These are phyloP conservation scores for Oikopleura dioica DNA, from an alignment of 23 tunicate genomes.

Conservation along the genomic window DNA sequence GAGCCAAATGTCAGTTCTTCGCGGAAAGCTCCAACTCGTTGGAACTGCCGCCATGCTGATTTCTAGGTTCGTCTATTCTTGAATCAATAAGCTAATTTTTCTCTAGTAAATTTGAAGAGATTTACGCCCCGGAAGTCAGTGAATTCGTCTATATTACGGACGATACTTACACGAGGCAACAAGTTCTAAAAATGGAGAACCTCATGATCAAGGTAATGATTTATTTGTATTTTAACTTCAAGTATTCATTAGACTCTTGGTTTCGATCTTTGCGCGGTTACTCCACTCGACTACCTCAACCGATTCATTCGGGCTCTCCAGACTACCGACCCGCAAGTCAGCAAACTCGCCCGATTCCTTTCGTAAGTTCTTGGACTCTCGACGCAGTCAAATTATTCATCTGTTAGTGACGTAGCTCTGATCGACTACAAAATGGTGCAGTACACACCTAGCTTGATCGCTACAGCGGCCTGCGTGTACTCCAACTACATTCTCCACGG, in stretches of 20 bases:
- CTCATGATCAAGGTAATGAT: constrained; percentile 40
- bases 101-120: constrained; percentile 82
- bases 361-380: background rate
- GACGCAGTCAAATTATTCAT: background rate
- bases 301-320: constrained; percentile 44
- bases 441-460: constrained; percentile 42
- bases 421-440: constrained; percentile 34
- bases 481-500: constrained; percentile 63
- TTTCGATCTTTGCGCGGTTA: constrained; percentile 58
- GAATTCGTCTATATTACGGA: constrained; percentile 94
- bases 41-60: constrained; percentile 92
- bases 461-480: constrained; percentile 42
- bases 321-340: constrained; percentile 33
- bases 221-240: background rate
- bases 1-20: constrained; percentile 52
- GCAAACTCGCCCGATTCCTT: constrained; percentile 33
- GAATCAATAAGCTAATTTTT: background rate
- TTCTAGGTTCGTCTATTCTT: constrained; percentile 27
- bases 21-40: constrained; percentile 77
- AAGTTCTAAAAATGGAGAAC: constrained; percentile 84
- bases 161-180: constrained; percentile 74
- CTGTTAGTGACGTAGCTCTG: constrained; percentile 39
- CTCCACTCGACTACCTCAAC: constrained; percentile 56
- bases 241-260: constrained; percentile 14
- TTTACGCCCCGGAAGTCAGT: constrained; percentile 81